Conservation (phyloP, 1,140 invertebrate species). For the Archivesica marissinica region DNA sequence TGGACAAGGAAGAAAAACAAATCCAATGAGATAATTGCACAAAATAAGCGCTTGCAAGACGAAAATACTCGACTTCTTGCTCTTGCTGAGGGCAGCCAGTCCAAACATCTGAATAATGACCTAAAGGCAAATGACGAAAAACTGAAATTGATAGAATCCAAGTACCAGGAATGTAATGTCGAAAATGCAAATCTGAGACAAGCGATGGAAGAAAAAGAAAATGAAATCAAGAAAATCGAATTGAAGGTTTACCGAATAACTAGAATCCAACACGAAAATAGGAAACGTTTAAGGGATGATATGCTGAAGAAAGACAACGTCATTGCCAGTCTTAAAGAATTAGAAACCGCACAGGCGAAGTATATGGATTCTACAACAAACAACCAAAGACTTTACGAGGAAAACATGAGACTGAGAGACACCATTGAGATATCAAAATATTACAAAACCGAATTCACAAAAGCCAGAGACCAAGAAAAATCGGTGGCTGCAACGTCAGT, state of each 20-base stretch:
- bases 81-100: slow-evolving; percentile 13
- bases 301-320: slow-evolving; percentile 48
- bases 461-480: slow-evolving; percentile 41
- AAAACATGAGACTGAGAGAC: slow-evolving; percentile 53
- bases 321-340: slow-evolving; percentile 37
- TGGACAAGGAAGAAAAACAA: slow-evolving; percentile 57
- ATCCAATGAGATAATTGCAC: slow-evolving; percentile 54
- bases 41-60: slow-evolving; percentile 45
- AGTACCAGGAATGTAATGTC: slow-evolving; percentile 31
- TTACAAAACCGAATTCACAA: slow-evolving; percentile 53
- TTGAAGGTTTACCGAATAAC: slow-evolving; percentile 41
- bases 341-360: slow-evolving; percentile 44
- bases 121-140: slow-evolving; percentile 46
- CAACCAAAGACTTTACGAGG: slow-evolving; percentile 57
- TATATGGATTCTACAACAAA: slow-evolving; percentile 52
- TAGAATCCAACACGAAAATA: slow-evolving; percentile 32
- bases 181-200: slow-evolving; percentile 57
- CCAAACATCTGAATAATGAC: slow-evolving; percentile 45
- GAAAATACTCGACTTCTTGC: slow-evolving; percentile 47
- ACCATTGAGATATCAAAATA: slow-evolving; percentile 53
- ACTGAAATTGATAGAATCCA: slow-evolving; percentile 53
- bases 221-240: slow-evolving; percentile 41
- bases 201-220: slow-evolving; percentile 52
- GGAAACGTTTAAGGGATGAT: slow-evolving; percentile 40
- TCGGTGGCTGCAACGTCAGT: background rate